phyloP scores from a whole-genome alignment of 2,113 vertebrate genomes.

The Merops nubicus region DNA sequence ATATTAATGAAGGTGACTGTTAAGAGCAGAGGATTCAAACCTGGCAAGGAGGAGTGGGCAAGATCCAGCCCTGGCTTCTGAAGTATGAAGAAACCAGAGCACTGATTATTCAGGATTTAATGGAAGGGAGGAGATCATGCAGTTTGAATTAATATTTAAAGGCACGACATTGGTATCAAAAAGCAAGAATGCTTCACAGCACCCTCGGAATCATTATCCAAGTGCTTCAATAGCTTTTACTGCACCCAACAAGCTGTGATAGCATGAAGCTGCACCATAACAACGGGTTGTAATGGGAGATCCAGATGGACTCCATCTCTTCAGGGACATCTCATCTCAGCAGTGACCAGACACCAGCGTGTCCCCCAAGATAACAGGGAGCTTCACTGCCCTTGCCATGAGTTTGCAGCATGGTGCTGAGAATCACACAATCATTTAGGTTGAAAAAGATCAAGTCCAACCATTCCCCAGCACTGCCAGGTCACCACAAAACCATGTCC shows the following conservation, averaged over 20 bases:
- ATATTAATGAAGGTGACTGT: not conserved
- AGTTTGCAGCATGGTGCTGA: not conserved
- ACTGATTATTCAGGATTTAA: not conserved
- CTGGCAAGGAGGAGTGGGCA: not conserved
- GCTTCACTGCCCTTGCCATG: not conserved
- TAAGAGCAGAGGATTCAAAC: not conserved
- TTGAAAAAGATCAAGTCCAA: not conserved
- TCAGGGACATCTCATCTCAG: not conserved
- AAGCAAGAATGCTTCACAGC: conserved; percentile 56
- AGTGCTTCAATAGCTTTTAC: conserved; percentile 56
- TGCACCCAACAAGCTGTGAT: conserved; percentile 25
- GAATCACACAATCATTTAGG: not conserved
- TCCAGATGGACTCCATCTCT: accelerated
- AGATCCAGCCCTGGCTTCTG: not conserved
- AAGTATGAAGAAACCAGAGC: not conserved
- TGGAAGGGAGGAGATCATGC: conserved; percentile 17
- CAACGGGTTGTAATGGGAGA: not conserved
- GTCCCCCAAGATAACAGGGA: not conserved
- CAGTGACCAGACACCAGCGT: not conserved
- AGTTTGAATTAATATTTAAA: conserved; percentile 59
- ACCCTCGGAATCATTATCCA: conserved; percentile 50
- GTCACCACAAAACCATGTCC: not conserved
- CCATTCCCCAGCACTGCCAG: not conserved
- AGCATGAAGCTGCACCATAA: not conserved
- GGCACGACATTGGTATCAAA: conserved; percentile 51